A percentile compares a stretch with the other conserved stretches of the same genome.
Evolutionary conservation across 2,797 vertebrate genomes (phyloP).

Genomic region (Heteromormyrus szaboi): DNA sequence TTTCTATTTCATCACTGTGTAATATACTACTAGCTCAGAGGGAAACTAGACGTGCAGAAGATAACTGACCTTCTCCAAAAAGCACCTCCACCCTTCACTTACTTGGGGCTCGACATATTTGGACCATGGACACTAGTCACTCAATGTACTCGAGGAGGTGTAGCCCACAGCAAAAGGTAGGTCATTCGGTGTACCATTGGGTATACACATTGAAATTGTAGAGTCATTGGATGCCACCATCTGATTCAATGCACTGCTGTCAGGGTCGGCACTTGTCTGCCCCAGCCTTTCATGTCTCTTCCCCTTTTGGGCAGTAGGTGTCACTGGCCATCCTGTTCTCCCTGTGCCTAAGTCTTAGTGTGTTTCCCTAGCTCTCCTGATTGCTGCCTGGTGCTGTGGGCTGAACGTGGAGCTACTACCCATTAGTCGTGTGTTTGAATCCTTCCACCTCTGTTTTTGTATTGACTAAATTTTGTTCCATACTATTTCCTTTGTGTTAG

Average conservation of each 20-base stretch:
- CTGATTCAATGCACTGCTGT: constrained; percentile 10
- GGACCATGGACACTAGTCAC: constrained; percentile 5
- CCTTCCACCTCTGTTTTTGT: too few species aligned
- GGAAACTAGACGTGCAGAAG: background rate
- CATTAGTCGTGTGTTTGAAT: too few species aligned
- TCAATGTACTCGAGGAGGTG: background rate
- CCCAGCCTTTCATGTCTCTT: too few species aligned
- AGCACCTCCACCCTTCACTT: background rate
- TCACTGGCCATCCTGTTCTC: too few species aligned
- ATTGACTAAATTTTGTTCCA: too few species aligned
- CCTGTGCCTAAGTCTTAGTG: too few species aligned
- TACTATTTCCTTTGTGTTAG: too few species aligned
- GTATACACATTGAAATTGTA: constrained; percentile 12
- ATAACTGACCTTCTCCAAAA: constrained; percentile 11
- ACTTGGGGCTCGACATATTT: constrained; percentile 10
- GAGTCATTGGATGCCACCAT: background rate
- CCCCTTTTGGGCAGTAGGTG: too few species aligned
- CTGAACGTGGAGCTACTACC: too few species aligned
- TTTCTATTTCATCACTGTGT: constrained; percentile 10
- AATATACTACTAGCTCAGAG: constrained; percentile 5
- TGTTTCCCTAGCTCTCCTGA: too few species aligned
- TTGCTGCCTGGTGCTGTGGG: too few species aligned
- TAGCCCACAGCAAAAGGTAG: background rate
- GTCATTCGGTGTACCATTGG: background rate
- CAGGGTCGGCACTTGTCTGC: too few species aligned